Evolutionary conservation across 2,797 vertebrate genomes (phyloP).

Genomic region (Apogon talboti): DNA sequence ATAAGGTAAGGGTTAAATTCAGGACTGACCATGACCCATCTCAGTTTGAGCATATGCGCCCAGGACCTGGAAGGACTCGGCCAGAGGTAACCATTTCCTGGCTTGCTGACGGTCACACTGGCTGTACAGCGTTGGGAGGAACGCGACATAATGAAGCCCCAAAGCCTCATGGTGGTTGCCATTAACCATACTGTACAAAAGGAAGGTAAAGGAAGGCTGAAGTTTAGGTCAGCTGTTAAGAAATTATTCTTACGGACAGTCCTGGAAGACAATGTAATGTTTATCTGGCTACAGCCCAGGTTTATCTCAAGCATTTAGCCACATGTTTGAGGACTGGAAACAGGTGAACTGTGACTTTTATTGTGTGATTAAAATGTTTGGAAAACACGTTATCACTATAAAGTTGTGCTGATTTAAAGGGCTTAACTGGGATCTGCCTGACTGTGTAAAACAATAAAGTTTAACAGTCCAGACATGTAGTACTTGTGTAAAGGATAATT

Average conservation of each 20-base stretch:
- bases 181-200: constrained; percentile 58
- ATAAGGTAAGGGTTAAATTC: constrained; percentile 20
- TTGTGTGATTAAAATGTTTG: not conserved
- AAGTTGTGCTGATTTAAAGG: too few species aligned
- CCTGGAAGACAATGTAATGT: not conserved
- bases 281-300: not conserved
- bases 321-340: not conserved
- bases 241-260: not conserved
- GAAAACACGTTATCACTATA: not conserved
- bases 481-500: not conserved
- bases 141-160: constrained; percentile 91
- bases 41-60: constrained; percentile 98
- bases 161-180: constrained; percentile 77
- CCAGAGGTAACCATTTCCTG: constrained; percentile 89
- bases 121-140: constrained; percentile 88
- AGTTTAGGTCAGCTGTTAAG: constrained; percentile 16
- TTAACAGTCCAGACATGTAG: not conserved
- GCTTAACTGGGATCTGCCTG: not conserved
- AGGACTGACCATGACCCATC: constrained; percentile 96
- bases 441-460: not conserved
- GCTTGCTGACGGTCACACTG: constrained; percentile 89
- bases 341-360: too few species aligned
- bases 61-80: constrained; percentile 82
- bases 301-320: not conserved
- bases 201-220: constrained; percentile 47